Conservation (phyloP, 2,113 vertebrate species). For the Aythya baeri region DNA sequence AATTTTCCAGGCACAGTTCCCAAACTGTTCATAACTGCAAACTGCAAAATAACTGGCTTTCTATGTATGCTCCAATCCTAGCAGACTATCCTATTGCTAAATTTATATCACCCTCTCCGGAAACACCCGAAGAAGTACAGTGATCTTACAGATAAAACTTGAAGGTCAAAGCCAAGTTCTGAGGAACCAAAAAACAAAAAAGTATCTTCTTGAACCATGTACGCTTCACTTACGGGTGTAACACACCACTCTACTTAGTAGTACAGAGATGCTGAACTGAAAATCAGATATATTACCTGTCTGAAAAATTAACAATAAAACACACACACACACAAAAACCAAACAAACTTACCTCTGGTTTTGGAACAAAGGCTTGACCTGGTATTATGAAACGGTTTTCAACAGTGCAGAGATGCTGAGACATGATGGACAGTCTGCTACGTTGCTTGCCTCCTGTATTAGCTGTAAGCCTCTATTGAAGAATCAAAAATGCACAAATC, state of each 20-base stretch:
- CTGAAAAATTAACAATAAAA: background rate
- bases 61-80: background rate
- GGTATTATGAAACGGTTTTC: conserved; percentile 88
- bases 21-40: background rate
- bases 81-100: background rate
- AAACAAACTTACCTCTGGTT: conserved; percentile 85
- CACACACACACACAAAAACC: too few species aligned
- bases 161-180: background rate
- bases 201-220: background rate
- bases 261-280: background rate
- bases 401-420: conserved; percentile 91
- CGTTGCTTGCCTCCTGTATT: conserved; percentile 84
- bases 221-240: background rate
- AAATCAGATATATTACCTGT: background rate
- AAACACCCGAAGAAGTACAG: background rate
- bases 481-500: background rate
- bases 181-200: background rate
- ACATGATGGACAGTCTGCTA: conserved; percentile 93
- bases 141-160: background rate
- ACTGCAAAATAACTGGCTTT: background rate
- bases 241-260: background rate
- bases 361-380: conserved; percentile 91
- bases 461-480: conserved; percentile 86
- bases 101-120: background rate
- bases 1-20: background rate